Evolutionary conservation across 2,797 vertebrate species (phyloP).

Genomic region (Mareca penelope): DNA sequence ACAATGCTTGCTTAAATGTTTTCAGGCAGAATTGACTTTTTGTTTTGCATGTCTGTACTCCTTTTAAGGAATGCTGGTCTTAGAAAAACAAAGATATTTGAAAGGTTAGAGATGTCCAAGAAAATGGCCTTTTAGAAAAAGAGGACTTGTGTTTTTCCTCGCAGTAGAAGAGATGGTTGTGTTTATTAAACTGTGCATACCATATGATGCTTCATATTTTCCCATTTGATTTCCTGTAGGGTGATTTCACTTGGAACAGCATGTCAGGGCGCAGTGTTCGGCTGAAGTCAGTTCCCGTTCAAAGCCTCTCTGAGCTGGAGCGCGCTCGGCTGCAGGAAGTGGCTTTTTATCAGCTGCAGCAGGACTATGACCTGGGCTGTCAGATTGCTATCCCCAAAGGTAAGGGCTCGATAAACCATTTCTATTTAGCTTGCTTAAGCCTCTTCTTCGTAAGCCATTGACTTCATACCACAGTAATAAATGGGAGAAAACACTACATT

Average conservation of each 20-base stretch:
- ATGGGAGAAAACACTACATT: conserved; percentile 14
- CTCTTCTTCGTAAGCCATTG: not conserved
- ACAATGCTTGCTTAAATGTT: conserved; percentile 27
- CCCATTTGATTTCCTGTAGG: conserved; percentile 80
- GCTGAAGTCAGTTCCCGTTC: conserved; percentile 92
- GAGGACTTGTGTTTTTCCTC: not conserved
- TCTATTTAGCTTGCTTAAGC: not conserved
- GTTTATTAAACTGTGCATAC: conserved; percentile 32
- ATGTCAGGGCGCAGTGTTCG: conserved; percentile 88
- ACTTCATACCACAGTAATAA: not conserved
- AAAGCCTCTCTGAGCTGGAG: conserved; percentile 96
- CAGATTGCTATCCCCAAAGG: conserved; percentile 98
- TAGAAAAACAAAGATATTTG: not conserved
- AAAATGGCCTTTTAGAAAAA: conserved; percentile 18
- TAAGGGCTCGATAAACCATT: conserved; percentile 68
- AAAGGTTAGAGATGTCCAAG: conserved; percentile 5
- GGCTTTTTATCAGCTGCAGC: conserved; percentile 90
- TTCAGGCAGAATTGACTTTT: conserved; percentile 26
- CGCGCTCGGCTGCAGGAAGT: conserved; percentile 93
- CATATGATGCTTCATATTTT: conserved; percentile 63
- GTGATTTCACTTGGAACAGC: conserved; percentile 96
- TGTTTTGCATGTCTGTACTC: conserved; percentile 14
- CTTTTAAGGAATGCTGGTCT: conserved; percentile 35
- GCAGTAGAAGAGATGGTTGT: not conserved
- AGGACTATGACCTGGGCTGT: conserved; percentile 91